These are phyloP conservation scores for Lycodopsis pacificus DNA, from an alignment of 2,797 vertebrate genomes.

Conservation along the genomic window DNA sequence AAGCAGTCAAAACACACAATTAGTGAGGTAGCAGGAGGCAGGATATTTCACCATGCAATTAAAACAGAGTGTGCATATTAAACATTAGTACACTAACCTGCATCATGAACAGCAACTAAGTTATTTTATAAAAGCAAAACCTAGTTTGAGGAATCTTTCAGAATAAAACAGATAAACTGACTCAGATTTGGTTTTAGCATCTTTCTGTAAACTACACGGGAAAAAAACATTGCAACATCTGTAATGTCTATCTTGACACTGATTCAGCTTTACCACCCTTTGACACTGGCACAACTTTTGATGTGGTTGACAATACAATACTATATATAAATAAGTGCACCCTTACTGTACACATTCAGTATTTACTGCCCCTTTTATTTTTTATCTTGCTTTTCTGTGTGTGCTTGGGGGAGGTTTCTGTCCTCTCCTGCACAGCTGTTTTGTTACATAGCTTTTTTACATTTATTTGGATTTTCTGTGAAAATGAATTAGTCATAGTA, in stretches of 20 bases:
- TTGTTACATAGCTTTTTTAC: neutral
- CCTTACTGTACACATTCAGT: neutral
- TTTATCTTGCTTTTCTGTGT: neutral
- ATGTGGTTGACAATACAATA: neutral
- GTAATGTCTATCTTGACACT: neutral
- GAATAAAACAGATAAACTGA: neutral
- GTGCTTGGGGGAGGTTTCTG: neutral
- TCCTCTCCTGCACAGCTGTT: neutral
- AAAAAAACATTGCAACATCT: neutral
- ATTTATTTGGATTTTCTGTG: neutral
- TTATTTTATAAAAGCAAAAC: neutral
- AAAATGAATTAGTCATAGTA: neutral
- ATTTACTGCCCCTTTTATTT: neutral
- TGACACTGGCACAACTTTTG: neutral
- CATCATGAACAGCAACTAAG: neutral
- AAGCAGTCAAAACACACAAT: conserved; percentile 14
- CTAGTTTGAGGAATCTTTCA: neutral
- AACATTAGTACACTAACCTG: neutral
- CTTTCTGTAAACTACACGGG: neutral
- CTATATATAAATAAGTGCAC: neutral
- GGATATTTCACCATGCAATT: neutral
- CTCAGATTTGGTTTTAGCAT: neutral
- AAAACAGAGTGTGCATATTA: neutral
- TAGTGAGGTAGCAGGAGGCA: neutral
- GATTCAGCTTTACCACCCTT: neutral